Percentiles rank a stretch among this genome's conserved stretches.
These are phyloP conservation scores for Aselliscus stoliczkanus DNA, from an alignment of 2,797 vertebrate species.

Conservation along the genomic window DNA sequence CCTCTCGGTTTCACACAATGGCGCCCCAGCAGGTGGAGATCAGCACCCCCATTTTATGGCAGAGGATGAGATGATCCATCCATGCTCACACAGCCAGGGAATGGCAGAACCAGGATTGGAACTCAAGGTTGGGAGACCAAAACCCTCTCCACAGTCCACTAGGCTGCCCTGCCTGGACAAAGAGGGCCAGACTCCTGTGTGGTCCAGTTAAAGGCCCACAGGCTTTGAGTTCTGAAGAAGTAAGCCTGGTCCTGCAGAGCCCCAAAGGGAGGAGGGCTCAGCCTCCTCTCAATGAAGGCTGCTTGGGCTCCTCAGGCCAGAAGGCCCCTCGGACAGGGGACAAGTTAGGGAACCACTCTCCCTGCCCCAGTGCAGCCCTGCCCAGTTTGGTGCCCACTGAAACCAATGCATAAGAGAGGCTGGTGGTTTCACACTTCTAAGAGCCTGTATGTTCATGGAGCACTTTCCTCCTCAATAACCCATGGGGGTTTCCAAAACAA, in stretches of 20 bases:
- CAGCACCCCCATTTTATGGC: not conserved
- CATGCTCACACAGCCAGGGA: not conserved
- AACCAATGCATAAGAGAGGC: not conserved
- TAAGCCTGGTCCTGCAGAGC: not conserved
- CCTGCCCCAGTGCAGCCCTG: accelerated
- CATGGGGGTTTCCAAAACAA: not conserved
- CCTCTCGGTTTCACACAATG: not conserved
- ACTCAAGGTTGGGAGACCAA: not conserved
- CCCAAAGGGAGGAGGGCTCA: not conserved
- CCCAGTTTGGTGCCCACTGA: not conserved
- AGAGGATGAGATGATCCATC: not conserved
- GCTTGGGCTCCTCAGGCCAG: not conserved
- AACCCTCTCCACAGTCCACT: not conserved
- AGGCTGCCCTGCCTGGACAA: not conserved
- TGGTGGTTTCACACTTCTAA: not conserved
- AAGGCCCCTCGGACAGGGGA: not conserved
- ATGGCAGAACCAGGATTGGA: not conserved
- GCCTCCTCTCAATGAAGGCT: not conserved
- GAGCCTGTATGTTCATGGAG: not conserved
- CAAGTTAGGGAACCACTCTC: not conserved
- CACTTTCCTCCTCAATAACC: not conserved
- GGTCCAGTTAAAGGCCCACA: not conserved
- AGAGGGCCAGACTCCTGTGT: not conserved
- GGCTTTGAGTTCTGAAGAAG: not conserved
- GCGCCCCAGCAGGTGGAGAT: not conserved